Percentiles rank a stretch among this genome's conserved stretches.
Conservation (phyloP, 2,888 invertebrate genomes). For the Isoperla grammatica region DNA sequence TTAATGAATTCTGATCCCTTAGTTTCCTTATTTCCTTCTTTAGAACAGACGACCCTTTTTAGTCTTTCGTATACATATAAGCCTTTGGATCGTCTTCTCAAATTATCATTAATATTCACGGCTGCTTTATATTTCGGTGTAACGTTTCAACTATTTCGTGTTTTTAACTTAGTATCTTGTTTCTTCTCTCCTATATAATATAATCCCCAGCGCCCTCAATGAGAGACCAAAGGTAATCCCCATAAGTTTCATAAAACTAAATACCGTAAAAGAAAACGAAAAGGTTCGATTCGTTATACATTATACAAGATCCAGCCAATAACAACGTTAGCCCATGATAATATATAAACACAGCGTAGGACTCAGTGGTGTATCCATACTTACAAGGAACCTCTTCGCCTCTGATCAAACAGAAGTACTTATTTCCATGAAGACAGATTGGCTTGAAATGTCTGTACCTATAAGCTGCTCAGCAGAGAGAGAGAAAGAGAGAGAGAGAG, state of each 20-base stretch:
- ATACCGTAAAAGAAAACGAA: slow-evolving; percentile 4
- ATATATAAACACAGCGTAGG: too few species aligned
- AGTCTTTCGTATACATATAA: slow-evolving; percentile 1
- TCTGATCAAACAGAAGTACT: too few species aligned
- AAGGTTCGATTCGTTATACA: too few species aligned
- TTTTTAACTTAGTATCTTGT: slow-evolving; percentile 7
- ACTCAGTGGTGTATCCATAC: too few species aligned
- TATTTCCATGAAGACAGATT: too few species aligned
- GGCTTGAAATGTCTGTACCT: too few species aligned
- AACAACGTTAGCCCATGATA: too few species aligned
- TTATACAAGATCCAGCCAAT: too few species aligned
- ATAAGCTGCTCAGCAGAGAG: too few species aligned
- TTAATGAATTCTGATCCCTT: background rate
- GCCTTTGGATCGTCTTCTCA: slow-evolving; percentile 8
- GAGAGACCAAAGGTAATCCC: slow-evolving; percentile 3
- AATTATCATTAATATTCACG: slow-evolving; percentile 18
- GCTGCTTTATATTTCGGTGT: slow-evolving; percentile 15
- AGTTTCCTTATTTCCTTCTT: slow-evolving; percentile 14
- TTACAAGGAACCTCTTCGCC: too few species aligned
- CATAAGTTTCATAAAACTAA: background rate
- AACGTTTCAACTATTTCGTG: slow-evolving; percentile 1
- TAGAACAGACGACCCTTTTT: background rate
- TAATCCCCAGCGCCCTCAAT: background rate
- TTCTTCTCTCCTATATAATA: background rate
- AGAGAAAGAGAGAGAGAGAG: too few species aligned